These are phyloP conservation scores for Thomomys bottae DNA, from an alignment of 2,113 vertebrate species.

Conservation along the genomic window DNA sequence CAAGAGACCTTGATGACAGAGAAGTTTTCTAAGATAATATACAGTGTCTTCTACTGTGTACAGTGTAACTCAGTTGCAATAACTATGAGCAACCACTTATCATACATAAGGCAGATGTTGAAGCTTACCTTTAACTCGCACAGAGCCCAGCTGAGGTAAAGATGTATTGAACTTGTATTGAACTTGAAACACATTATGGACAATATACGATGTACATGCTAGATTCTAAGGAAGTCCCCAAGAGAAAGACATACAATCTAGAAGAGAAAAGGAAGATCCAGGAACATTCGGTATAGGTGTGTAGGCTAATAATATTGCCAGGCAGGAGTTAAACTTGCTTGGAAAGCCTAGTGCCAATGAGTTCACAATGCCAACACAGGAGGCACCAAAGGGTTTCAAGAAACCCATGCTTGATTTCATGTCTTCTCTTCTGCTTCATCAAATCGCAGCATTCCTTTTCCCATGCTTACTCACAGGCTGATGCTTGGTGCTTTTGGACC, in stretches of 20 bases:
- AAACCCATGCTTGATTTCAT: background rate
- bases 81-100: background rate
- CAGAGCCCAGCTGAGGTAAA: background rate
- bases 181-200: conserved; percentile 36
- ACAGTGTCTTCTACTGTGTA: background rate
- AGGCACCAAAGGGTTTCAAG: background rate
- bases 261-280: background rate
- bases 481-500: background rate
- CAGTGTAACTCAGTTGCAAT: conserved; percentile 26
- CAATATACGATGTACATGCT: background rate
- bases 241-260: background rate
- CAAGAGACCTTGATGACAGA: background rate
- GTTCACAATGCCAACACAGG: background rate
- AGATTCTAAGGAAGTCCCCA: background rate
- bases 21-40: conserved; percentile 6
- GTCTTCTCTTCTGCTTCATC: background rate
- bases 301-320: background rate
- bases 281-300: too few relatives aligned
- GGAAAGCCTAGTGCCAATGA: background rate
- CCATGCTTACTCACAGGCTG: background rate
- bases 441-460: background rate
- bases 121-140: conserved; percentile 7
- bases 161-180: background rate
- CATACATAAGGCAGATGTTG: background rate
- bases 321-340: background rate